Base-by-base conservation (phyloP, 2,113 vertebrate genomes). In the Nicator chloris region DNA sequence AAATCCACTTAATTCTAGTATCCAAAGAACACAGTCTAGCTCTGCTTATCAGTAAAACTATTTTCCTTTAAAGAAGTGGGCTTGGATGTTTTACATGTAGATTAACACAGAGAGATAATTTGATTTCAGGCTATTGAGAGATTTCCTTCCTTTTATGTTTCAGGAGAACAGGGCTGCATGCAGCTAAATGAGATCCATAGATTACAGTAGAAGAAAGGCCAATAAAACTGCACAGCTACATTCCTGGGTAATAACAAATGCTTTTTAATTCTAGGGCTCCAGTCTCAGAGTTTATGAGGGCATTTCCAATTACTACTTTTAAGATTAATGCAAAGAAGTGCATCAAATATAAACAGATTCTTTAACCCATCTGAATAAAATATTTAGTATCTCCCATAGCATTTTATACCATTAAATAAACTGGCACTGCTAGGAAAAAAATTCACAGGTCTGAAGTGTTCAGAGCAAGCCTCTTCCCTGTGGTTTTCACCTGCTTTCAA, bases 71-170 rank as follows among this genome's bases (percentile, higher is more conserved):
- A 90, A 92, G 72, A 71, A 82, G 71, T 47, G 44, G 53, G 72
- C 28, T 61, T 73, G 72, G 44, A 30, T 96, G 82, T 94, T 96
- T 84, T 96, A 95, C 96, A 96, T 82, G 88, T 82, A 91, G 86
- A 95, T 96, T 89, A 95, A 82, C 75, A 92, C 21, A 86, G 65
- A 82, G 42, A 96, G 93, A 97, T 97, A 95, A 97, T 97, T 97
- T 96, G 92, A 96, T 96, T 97, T 81, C 82, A 94, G 82, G 81
- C 84, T 91, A 57, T 44, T 72, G 92, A 94, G 83, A 95, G 47
- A 88, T 69, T 95, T 93, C 69, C 69, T 91, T 78, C 45, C 60
- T 78, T 95, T 89, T 82, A 78, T 66, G 72, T 93, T 94, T 79
- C 54, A 91, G 87, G 93, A 94, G 77, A 79, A 70, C 68, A 65